phyloP scores from a whole-genome alignment of 2,797 vertebrate genomes.

The Schizopygopsis pylzovi region DNA sequence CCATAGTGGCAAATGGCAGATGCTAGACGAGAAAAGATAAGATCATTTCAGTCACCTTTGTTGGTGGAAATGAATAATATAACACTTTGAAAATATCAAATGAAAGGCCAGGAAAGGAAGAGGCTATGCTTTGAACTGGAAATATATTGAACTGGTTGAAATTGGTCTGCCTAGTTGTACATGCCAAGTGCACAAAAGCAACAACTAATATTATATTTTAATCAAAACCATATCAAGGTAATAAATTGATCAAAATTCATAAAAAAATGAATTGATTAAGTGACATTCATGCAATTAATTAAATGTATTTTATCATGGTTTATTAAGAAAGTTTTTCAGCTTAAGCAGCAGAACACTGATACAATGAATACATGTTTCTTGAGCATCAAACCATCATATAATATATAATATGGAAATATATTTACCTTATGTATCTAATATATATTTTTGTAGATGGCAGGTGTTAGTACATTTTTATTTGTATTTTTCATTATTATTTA shows the following conservation, averaged over 20 bases:
- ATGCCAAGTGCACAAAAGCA: neutral
- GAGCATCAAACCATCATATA: neutral
- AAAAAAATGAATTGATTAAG: neutral
- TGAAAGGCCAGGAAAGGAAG: neutral
- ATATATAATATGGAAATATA: neutral
- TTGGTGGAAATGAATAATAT: constrained; percentile 4
- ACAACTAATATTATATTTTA: neutral
- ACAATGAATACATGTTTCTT: neutral
- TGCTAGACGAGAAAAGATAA: neutral
- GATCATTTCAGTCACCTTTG: neutral
- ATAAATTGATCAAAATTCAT: too few species aligned
- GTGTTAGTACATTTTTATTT: neutral
- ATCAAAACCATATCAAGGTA: neutral
- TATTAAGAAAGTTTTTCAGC: neutral
- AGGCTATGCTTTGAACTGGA: neutral
- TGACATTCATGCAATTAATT: neutral
- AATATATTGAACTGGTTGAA: neutral
- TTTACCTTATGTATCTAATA: neutral
- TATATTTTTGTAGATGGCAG: neutral
- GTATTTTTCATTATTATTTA: neutral
- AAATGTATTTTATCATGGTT: neutral
- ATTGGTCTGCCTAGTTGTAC: neutral
- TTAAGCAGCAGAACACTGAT: neutral
- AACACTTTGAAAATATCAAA: constrained; percentile 12
- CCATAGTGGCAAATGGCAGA: neutral